Base-by-base conservation (phyloP, 2,113 vertebrate species). In the Lampris megalopsis region DNA sequence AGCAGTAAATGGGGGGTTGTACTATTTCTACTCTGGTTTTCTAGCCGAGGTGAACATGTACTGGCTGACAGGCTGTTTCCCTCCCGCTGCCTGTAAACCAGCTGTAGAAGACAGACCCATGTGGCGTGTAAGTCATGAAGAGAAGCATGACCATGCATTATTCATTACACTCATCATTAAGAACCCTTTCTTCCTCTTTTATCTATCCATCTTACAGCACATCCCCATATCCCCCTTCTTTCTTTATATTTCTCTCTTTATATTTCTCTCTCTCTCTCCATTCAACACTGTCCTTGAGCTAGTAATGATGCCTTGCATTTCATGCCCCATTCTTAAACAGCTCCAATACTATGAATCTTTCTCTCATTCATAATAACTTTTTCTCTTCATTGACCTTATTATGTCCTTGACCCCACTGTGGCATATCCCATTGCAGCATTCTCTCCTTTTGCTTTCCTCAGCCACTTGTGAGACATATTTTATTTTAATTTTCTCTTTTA, bases 101-200 rank as follows among this genome's bases (percentile, higher is more conserved):
- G 73, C 79, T 77, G 81, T 79, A 90, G 84, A 35, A 76, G 88
- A 89, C 83, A 63, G 71, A 69, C 71, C 77, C 47, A 58, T 68
- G 73, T 72, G 68, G 63, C 77, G 68, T 68, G 79, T 75, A 84
- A 91, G 80, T 83, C 79, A 60, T 59, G 72, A 24, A 24, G 24
- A 77, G 78, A 76, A 82, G 71, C 63, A 57, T 69, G 57, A 70
- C 42, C 71, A 92, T 91, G 62, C 76, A 90, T 92, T 87, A 92
- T 92, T 92, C 76, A 92, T 90, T 52, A 7, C 63, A 11, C 42
- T 88, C 79, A 79, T 90, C 86, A 71, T 63, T 80, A 70, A 70
- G 78, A 85, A 59, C 71, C 58, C 74, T 78, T 69, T 37, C 53
- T 10, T 89, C 73, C 83, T 79, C 81, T 86, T 89, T 81, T 83